Percentiles rank a stretch among this genome's conserved stretches.
phyloP scores from a whole-genome alignment of 2,888 invertebrate genomes.

The Glaucopsyche alexis region DNA sequence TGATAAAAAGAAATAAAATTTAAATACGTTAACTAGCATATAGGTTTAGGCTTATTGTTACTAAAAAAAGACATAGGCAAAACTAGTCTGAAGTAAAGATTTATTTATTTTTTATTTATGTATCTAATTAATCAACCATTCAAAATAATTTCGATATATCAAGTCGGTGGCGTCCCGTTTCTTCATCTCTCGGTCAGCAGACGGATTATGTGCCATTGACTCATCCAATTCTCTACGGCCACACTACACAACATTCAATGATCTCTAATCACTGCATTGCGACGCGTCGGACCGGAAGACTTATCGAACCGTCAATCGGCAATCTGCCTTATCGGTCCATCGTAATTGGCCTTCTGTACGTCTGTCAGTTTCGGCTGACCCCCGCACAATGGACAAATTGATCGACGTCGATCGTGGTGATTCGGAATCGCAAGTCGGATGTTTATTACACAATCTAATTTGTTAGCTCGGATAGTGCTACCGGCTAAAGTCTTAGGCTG shows the following conservation, averaged over 20 bases:
- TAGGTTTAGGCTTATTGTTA: no score
- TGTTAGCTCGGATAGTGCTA: background rate
- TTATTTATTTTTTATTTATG: no score
- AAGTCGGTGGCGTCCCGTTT: background rate
- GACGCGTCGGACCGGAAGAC: slow-evolving; percentile 23
- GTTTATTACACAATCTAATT: slow-evolving; percentile 16
- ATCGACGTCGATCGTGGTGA: slow-evolving; percentile 16
- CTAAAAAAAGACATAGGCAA: no score
- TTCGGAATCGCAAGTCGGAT: slow-evolving; percentile 11
- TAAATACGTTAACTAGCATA: no score
- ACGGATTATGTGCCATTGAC: background rate
- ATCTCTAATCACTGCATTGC: background rate
- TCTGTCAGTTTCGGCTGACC: slow-evolving; percentile 31
- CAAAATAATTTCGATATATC: no score
- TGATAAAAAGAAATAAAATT: no score
- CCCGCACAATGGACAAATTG: slow-evolving; percentile 9
- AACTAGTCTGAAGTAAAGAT: no score
- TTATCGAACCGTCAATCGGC: slow-evolving; percentile 39
- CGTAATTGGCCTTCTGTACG: slow-evolving; percentile 38
- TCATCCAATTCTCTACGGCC: background rate
- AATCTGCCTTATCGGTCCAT: slow-evolving; percentile 39
- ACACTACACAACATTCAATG: background rate
- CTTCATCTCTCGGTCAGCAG: background rate
- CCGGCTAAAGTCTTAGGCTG: background rate
- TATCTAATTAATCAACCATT: no score